phyloP scores from a whole-genome alignment of 2,797 vertebrate species.

The Notolabrus celidotus region DNA sequence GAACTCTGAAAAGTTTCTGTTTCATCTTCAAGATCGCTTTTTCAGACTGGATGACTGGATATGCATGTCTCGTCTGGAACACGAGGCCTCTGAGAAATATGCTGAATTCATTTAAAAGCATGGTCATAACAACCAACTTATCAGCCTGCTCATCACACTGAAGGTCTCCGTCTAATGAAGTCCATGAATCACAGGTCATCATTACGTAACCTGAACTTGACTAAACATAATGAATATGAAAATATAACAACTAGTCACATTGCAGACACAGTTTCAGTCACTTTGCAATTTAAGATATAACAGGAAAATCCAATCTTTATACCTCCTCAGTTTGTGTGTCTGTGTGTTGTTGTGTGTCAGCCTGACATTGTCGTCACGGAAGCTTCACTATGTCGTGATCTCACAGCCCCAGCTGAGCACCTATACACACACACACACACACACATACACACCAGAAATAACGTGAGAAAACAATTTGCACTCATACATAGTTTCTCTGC shows the following conservation, averaged over 20 bases:
- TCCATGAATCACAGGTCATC: slow-evolving; percentile 17
- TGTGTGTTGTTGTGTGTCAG: slow-evolving; percentile 27
- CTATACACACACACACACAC: slow-evolving; percentile 33
- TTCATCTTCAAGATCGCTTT: background rate
- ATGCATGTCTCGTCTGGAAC: slow-evolving; percentile 5
- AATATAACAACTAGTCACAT: background rate
- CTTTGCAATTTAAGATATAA: background rate
- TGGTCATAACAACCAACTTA: slow-evolving; percentile 20
- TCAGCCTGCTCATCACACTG: slow-evolving; percentile 16
- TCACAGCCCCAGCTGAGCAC: slow-evolving; percentile 57
- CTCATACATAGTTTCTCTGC: slow-evolving; percentile 55
- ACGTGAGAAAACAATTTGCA: slow-evolving; percentile 72
- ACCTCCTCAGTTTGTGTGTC: background rate
- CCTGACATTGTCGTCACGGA: slow-evolving; percentile 59
- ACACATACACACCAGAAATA: no score
- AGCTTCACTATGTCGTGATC: slow-evolving; percentile 51
- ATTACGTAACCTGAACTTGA: background rate
- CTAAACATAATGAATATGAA: background rate
- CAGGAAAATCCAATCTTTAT: background rate
- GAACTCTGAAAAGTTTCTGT: background rate
- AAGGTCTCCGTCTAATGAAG: slow-evolving; percentile 9
- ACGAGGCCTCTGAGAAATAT: slow-evolving; percentile 44
- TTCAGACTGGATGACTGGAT: background rate
- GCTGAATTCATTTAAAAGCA: slow-evolving; percentile 27
- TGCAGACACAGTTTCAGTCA: background rate